Conservation (phyloP, 2,888 invertebrate genomes). For the Pegoplata infirma region DNA sequence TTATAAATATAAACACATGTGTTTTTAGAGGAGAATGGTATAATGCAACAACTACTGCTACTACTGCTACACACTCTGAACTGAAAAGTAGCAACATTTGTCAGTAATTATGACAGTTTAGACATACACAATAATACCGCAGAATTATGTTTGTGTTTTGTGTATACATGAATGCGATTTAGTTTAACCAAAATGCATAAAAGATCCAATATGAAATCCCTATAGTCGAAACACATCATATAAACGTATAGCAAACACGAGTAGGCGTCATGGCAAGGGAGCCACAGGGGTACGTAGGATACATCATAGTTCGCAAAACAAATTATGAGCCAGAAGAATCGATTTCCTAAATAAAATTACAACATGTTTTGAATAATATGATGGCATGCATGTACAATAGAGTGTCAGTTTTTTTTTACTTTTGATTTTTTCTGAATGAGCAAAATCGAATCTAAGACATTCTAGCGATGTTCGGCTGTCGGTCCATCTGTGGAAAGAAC, state of each 20-base stretch:
- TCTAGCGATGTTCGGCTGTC: too few species aligned
- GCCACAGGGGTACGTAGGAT: too few species aligned
- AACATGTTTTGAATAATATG: conserved; percentile 48
- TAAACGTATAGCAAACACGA: too few species aligned
- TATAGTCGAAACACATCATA: conserved; percentile 9
- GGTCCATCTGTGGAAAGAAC: too few species aligned
- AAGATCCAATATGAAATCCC: conserved; percentile 47
- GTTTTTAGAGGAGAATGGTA: conserved; percentile 4
- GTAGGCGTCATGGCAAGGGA: background rate
- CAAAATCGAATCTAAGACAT: too few species aligned
- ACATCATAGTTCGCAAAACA: conserved; percentile 15
- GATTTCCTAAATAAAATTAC: conserved; percentile 61
- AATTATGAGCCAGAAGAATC: conserved; percentile 55
- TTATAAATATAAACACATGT: conserved; percentile 54
- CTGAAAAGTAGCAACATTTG: conserved; percentile 64
- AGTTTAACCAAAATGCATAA: conserved; percentile 24
- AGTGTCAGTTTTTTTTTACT: too few species aligned
- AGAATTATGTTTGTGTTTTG: conserved; percentile 15
- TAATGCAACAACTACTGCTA: conserved; percentile 48
- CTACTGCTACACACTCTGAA: conserved; percentile 40
- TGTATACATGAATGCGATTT: conserved; percentile 20
- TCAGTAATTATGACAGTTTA: conserved; percentile 65
- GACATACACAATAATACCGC: conserved; percentile 55
- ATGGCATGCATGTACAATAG: conserved; percentile 20
- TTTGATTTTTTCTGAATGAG: too few species aligned